phyloP scores from a whole-genome alignment of 2,113 vertebrate species.

The Datnioides undecimradiatus region DNA sequence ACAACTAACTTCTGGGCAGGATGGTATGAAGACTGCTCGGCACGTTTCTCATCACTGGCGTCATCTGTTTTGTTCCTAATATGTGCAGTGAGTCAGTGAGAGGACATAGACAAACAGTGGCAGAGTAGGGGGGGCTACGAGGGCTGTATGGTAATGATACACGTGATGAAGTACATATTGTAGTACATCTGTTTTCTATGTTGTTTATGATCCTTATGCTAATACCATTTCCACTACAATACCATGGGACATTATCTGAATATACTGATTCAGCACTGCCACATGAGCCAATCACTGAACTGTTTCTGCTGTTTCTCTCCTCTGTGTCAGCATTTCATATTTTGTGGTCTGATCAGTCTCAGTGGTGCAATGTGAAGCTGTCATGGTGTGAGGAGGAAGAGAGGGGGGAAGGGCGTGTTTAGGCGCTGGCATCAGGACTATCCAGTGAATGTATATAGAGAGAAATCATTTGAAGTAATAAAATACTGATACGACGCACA shows the following conservation, averaged over 20 bases:
- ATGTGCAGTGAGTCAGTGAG: constrained; percentile 2
- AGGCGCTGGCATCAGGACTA: background rate
- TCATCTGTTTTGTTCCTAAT: constrained; percentile 26
- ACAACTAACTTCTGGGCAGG: background rate
- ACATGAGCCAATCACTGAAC: constrained; percentile 54
- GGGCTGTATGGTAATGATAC: constrained; percentile 9
- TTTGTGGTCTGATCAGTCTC: constrained; percentile 42
- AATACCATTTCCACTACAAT: constrained; percentile 54
- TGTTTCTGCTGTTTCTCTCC: constrained; percentile 50
- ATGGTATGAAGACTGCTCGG: background rate
- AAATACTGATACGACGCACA: constrained; percentile 14
- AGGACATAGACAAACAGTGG: background rate
- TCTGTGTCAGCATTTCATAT: constrained; percentile 68
- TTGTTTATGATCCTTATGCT: constrained; percentile 64
- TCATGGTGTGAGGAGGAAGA: background rate
- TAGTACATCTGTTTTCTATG: constrained; percentile 26
- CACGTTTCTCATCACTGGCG: background rate
- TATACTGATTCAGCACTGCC: constrained; percentile 68
- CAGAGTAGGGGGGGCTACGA: background rate
- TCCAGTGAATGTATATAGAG: background rate
- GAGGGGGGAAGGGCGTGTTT: background rate
- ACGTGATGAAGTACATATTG: constrained; percentile 11
- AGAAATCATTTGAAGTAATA: constrained; percentile 14
- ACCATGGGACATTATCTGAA: constrained; percentile 51
- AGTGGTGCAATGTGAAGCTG: constrained; percentile 36